Evolutionary conservation across 2,797 vertebrate species (phyloP).

Genomic region (Kryptopterus vitreolus): DNA sequence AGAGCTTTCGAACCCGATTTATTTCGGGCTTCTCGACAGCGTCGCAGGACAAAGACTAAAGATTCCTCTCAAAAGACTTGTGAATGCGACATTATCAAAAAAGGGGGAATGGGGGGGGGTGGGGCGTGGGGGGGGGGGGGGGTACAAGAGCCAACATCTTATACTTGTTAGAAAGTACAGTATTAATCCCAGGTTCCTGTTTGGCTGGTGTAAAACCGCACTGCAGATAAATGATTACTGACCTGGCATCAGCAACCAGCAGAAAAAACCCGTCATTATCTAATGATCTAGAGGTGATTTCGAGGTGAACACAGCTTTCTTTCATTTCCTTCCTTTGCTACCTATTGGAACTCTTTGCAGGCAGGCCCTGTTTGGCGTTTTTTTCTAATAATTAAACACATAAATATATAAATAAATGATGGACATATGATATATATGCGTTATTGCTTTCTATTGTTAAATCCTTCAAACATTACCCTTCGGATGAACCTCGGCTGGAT

Average conservation of each 20-base stretch:
- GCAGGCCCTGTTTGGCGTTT: too few relatives aligned
- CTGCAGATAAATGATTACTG: conserved; percentile 78
- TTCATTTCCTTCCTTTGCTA: too few relatives aligned
- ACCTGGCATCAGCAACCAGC: conserved; percentile 80
- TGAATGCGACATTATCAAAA: not conserved
- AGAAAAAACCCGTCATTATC: conserved; percentile 78
- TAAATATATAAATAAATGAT: not conserved
- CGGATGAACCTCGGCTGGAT: conserved; percentile 7
- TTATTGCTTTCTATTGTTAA: not conserved
- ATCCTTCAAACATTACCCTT: conserved; percentile 8
- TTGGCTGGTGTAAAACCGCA: conserved; percentile 58
- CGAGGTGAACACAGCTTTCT: conserved; percentile 70
- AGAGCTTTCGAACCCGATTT: not conserved
- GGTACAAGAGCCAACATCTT: too few relatives aligned
- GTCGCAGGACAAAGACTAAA: not conserved
- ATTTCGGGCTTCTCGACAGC: not conserved
- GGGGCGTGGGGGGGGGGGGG: too few relatives aligned
- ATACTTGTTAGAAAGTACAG: not conserved
- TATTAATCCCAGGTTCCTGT: not conserved
- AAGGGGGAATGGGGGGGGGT: too few relatives aligned
- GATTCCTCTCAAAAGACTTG: not conserved
- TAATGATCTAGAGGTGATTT: conserved; percentile 82
- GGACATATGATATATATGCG: not conserved
- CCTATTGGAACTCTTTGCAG: conserved; percentile 86
- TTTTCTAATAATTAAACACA: too few relatives aligned